A percentile compares a stretch with the other conserved stretches of the same genome.
phyloP scores from a whole-genome alignment of 2,888 invertebrate species.

The Tenthredo scrophulariae region DNA sequence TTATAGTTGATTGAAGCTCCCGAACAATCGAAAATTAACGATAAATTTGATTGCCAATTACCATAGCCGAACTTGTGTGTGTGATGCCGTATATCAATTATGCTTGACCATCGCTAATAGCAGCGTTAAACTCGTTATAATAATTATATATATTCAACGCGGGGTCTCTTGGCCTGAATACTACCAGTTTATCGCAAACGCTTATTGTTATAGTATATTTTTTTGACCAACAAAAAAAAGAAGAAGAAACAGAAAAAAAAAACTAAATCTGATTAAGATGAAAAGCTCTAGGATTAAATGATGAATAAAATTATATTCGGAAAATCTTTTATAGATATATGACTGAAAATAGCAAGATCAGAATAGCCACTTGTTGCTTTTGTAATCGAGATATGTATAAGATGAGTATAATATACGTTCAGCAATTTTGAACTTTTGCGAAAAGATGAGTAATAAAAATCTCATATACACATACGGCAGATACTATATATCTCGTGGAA shows the following conservation, averaged over 20 bases:
- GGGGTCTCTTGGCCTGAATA: not conserved
- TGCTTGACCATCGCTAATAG: not conserved
- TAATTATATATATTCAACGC: slow-evolving; percentile 20
- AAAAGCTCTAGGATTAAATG: not conserved
- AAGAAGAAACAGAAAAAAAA: not conserved
- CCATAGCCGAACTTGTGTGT: not conserved
- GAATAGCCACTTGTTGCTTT: not conserved
- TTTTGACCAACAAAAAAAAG: not conserved
- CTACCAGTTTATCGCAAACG: not conserved
- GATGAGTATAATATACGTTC: not conserved
- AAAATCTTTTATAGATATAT: not conserved
- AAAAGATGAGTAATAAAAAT: not conserved
- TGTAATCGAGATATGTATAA: not conserved
- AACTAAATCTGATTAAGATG: not conserved
- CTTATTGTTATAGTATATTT: not conserved
- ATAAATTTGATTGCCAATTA: not conserved
- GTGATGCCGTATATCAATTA: not conserved
- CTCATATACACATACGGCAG: not conserved
- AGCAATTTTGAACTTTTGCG: not conserved
- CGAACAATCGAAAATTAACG: not conserved
- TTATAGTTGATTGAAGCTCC: not conserved
- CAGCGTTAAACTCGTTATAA: not conserved
- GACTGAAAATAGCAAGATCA: not conserved
- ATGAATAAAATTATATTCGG: not conserved
- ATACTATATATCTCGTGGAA: not conserved